Conservation (phyloP, 2,797 vertebrate species). For the Helarctos malayanus region DNA sequence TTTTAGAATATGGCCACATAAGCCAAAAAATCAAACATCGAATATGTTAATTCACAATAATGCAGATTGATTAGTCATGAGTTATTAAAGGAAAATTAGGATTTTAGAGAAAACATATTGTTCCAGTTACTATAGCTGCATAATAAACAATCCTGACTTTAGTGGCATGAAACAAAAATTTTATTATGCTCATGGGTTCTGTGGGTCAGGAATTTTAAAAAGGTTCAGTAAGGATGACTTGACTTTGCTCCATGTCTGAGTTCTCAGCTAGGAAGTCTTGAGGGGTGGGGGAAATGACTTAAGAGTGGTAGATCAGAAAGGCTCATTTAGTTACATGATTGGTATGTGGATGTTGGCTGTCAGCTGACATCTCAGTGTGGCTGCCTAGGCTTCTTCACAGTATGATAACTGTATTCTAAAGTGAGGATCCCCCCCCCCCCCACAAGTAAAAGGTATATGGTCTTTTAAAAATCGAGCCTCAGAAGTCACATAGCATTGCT, state of each 20-base stretch:
- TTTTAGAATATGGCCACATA: neutral
- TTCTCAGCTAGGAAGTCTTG: neutral
- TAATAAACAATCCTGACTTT: neutral
- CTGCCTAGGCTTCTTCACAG: neutral
- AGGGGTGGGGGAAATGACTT: neutral
- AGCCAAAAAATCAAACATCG: neutral
- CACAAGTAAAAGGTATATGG: neutral
- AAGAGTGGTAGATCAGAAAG: neutral
- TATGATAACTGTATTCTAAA: neutral
- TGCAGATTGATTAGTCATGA: neutral
- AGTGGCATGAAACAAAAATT: neutral
- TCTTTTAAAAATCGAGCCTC: neutral
- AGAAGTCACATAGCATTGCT: neutral
- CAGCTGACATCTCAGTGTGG: neutral
- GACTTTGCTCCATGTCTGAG: neutral
- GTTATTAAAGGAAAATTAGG: neutral
- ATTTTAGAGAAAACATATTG: neutral
- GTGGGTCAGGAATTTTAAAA: neutral
- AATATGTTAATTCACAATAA: neutral
- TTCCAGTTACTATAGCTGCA: neutral
- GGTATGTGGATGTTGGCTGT: neutral
- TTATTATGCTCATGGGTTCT: neutral
- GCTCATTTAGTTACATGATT: neutral
- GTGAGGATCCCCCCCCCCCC: neutral
- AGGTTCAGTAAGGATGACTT: neutral